Evolutionary conservation across 2,797 vertebrate species (phyloP).

Genomic region (Sparus aurata): DNA sequence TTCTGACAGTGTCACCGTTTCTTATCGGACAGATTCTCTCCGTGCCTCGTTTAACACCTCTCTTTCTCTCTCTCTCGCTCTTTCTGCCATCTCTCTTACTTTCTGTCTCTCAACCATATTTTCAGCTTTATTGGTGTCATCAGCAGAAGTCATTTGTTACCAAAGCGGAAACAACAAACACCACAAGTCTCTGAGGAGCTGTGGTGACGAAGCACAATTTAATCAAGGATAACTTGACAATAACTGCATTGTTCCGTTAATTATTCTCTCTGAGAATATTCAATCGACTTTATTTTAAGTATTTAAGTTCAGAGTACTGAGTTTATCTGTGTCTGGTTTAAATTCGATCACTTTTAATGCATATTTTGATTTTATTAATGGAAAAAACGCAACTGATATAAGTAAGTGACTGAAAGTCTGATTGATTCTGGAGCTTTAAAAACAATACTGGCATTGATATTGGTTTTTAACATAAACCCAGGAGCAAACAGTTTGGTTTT

Average conservation of each 20-base stretch:
- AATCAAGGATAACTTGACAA: neutral
- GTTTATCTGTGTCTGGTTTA: too few species aligned
- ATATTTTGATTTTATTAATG: neutral
- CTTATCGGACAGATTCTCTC: slow-evolving; percentile 13
- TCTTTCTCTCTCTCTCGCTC: neutral
- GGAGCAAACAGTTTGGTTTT: too few species aligned
- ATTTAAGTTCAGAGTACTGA: too few species aligned
- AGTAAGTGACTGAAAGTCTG: too few species aligned
- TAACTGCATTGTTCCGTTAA: too few species aligned
- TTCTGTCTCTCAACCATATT: neutral
- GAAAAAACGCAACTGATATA: too few species aligned
- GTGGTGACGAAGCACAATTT: neutral
- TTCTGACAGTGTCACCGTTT: slow-evolving; percentile 32
- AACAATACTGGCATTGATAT: too few species aligned
- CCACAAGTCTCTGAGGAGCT: neutral
- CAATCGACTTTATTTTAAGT: too few species aligned
- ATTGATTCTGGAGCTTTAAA: too few species aligned
- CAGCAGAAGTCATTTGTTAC: neutral
- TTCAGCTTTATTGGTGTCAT: neutral
- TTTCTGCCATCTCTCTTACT: neutral
- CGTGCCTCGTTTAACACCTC: neutral
- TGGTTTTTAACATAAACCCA: too few species aligned
- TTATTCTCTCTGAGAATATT: too few species aligned
- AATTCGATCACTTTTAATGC: too few species aligned
- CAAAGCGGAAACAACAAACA: neutral